Conservation (phyloP, 2,888 invertebrate species). For the Pseudococcus longispinus region DNA sequence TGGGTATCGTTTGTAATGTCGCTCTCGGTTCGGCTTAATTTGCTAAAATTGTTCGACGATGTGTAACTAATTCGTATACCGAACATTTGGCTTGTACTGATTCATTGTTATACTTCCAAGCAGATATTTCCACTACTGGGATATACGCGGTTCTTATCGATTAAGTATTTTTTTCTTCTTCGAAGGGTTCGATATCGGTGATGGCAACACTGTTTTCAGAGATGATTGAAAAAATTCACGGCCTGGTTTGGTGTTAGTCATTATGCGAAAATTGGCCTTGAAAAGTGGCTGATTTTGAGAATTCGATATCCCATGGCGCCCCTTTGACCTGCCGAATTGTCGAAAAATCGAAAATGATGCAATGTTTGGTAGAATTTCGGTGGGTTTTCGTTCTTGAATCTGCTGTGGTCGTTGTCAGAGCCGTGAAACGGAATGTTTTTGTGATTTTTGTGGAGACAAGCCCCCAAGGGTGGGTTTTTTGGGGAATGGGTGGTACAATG, state of each 20-base stretch:
- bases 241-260: background rate
- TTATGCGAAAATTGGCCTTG: background rate
- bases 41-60: constrained; percentile 22
- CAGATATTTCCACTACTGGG: too few species aligned
- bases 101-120: background rate
- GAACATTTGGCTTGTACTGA: constrained; percentile 22
- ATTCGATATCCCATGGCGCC: background rate
- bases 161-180: too few species aligned
- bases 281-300: background rate
- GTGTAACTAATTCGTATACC: background rate
- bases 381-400: too few species aligned
- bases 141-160: background rate
- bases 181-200: too few species aligned
- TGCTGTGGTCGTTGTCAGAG: too few species aligned
- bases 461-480: too few species aligned
- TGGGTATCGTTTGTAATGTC: constrained; percentile 3
- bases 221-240: background rate
- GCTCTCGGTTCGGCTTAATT: background rate
- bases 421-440: too few species aligned
- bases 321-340: background rate
- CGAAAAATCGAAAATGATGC: background rate
- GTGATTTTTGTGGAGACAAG: too few species aligned
- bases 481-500: too few species aligned
- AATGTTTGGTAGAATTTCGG: background rate
- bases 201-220: background rate